Conservation (phyloP, 2,888 invertebrate genomes). For the Nemoura dubitans region DNA sequence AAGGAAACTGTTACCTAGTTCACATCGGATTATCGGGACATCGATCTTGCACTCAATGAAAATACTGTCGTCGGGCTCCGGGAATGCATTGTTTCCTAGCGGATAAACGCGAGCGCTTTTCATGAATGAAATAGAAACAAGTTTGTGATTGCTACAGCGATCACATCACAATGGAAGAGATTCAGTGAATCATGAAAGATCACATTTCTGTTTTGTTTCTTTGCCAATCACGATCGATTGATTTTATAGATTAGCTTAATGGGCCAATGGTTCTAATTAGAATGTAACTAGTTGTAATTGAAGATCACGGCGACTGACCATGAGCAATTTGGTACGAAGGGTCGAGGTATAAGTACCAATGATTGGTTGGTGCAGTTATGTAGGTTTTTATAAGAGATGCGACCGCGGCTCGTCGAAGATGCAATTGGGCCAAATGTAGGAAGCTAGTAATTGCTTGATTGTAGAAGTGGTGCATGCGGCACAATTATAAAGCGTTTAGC, state of each 20-base stretch:
- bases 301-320: too few relatives aligned
- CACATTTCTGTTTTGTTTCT: background rate
- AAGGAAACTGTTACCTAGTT: background rate
- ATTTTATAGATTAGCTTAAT: slow-evolving; percentile 7
- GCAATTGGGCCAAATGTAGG: background rate
- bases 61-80: background rate
- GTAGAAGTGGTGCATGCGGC: background rate
- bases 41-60: background rate
- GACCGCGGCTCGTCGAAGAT: background rate
- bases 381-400: background rate
- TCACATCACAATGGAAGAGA: background rate
- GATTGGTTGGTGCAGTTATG: background rate
- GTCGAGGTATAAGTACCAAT: background rate
- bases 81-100: background rate
- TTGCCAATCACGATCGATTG: background rate
- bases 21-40: background rate
- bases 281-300: background rate
- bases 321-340: background rate
- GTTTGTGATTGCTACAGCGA: background rate
- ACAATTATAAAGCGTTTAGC: background rate
- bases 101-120: background rate
- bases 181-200: background rate
- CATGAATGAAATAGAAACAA: background rate
- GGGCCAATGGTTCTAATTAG: background rate
- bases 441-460: background rate